Percentiles rank a stretch among this genome's conserved stretches.
Evolutionary conservation across 2,113 vertebrate genomes (phyloP).

Genomic region (Pagrus major): DNA sequence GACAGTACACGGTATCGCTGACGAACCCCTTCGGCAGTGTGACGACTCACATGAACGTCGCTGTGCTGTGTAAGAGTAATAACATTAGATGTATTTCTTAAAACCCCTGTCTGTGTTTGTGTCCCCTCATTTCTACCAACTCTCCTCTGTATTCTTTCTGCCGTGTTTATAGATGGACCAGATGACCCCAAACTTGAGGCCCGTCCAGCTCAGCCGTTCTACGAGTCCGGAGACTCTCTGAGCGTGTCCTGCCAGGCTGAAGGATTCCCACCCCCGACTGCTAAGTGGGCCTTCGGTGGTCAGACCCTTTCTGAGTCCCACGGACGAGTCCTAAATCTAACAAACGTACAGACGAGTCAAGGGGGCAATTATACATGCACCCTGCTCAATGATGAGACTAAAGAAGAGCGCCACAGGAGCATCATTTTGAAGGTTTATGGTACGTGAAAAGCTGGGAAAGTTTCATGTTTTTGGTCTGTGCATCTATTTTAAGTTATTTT

Average conservation of each 20-base stretch:
- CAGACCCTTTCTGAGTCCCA: conserved; percentile 21
- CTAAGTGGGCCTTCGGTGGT: conserved; percentile 70
- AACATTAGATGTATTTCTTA: no score
- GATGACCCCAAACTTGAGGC: conserved; percentile 71
- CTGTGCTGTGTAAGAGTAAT: conserved; percentile 76
- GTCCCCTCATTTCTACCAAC: neutral
- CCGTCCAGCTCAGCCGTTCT: conserved; percentile 66
- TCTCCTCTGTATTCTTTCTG: neutral
- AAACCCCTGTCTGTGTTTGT: neutral
- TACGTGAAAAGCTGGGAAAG: conserved; percentile 49
- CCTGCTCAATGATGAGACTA: conserved; percentile 64
- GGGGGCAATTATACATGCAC: conserved; percentile 78
- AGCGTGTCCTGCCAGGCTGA: conserved; percentile 75
- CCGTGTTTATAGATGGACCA: conserved; percentile 77
- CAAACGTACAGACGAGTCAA: conserved; percentile 66
- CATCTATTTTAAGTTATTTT: neutral
- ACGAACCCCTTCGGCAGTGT: conserved; percentile 77
- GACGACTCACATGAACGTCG: conserved; percentile 39
- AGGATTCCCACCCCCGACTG: conserved; percentile 67
- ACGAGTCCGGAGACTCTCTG: conserved; percentile 68
- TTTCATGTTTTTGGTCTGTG: neutral
- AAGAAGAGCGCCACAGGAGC: conserved; percentile 21
- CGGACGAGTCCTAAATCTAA: conserved; percentile 64
- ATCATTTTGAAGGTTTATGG: conserved; percentile 70
- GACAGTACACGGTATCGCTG: conserved; percentile 71